Conservation (phyloP, 1,140 invertebrate genomes). For the Augochlora pura region DNA sequence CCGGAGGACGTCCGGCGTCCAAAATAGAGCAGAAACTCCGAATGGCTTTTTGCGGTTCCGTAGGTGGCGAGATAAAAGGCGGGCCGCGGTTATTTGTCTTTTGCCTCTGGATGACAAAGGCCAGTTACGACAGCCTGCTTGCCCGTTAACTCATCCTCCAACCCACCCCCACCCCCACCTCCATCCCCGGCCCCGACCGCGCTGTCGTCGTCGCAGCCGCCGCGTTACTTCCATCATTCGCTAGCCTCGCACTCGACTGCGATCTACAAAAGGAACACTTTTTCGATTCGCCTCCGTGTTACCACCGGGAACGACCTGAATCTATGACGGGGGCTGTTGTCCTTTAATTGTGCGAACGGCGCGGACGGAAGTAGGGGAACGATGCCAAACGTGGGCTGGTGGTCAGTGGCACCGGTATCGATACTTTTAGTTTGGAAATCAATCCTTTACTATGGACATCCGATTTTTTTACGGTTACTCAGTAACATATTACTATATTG, state of each 20-base stretch:
- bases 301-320: not conserved
- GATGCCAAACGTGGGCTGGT: no score
- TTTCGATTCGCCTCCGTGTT: no score
- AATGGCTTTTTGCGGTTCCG: conserved; percentile 36
- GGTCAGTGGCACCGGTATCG: no score
- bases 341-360: not conserved
- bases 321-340: not conserved
- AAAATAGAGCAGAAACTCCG: conserved; percentile 31
- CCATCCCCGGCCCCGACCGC: no score
- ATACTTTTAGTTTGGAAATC: no score
- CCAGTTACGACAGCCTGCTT: conserved; percentile 29
- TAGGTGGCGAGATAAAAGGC: conserved; percentile 48
- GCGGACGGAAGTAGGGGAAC: no score
- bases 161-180: no score
- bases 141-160: not conserved
- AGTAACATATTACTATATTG: no score
- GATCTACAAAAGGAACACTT: not conserved
- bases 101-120: conserved; percentile 40
- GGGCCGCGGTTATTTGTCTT: conserved; percentile 37
- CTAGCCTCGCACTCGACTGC: not conserved
- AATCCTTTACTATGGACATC: no score
- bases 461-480: no score
- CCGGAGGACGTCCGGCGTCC: conserved; percentile 37
- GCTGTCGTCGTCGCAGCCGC: no score
- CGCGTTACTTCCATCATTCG: not conserved